Base-by-base conservation (phyloP, 2,113 vertebrate species). In the Oncorhynchus nerka region DNA sequence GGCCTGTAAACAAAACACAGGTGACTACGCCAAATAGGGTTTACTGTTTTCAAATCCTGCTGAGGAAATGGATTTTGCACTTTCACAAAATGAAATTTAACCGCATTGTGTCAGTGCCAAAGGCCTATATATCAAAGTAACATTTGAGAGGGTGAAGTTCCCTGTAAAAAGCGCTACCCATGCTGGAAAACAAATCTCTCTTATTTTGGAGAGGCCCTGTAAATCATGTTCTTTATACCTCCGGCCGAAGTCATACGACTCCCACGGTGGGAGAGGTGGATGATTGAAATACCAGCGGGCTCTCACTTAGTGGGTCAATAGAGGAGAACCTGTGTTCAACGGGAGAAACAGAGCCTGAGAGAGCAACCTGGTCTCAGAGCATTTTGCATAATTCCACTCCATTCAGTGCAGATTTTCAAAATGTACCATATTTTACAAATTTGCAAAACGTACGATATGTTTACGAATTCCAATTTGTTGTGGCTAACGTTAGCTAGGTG, bases 181-280 rank as follows among this genome's bases (percentile, higher is more conserved):
- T 34, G 30, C 45, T 79, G 78, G 78, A 79, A 77, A 77, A 68
- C 48, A 7, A 78, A 75, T 72, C 67, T 70, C 28, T 62, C 75
- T 75, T 9, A 7, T 57, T 57, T 57, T 48, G 65, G 73, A 78
- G 75, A 77, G 65, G 59, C 49, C 8, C n/a, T 34, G 55, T 80
- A 75, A 80, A 73, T 78, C 69, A 70, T 65, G 62, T 68, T 75
- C 57, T 75, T 77, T 69, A 78, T 72, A 77, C 78, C 70, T 70
- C 78, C 57, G 73, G 78, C 16, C 59, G 71, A 22, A 57, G 74
- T 55, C 26, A 73, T 75, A 80, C 45, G 13, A 34, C 26, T 64
- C 72, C 75, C 20, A 72, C 70, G 39, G 49, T 77, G 69, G 69
- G 72, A 78, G 73, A 74, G 71, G 71, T 48, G 68, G 51, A 80